Base-by-base conservation (phyloP, 2,888 invertebrate genomes). In the Lottia gigantea region DNA sequence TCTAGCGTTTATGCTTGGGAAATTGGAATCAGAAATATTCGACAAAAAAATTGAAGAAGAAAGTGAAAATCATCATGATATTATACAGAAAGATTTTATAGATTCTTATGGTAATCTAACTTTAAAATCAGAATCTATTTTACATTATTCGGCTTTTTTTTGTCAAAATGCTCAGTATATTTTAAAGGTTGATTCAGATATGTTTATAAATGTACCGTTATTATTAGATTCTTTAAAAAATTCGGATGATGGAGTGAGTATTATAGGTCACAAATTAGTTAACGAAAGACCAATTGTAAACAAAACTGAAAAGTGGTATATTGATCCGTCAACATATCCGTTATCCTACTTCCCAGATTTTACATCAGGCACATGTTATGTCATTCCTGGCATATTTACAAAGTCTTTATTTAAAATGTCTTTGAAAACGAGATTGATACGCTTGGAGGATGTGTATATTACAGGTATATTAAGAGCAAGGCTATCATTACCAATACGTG, bases 381-480 rank as follows among this genome's bases (percentile, higher is more conserved):
- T 90, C 1, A 93, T 94, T 2, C 94, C 93, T 70, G 91, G 92
- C 0, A 89, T 91, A 74, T 91, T 92, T 1, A 93, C 93, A 0
- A 83, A 85, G 23, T 89, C 89, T 25, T 84, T 96, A 66, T 90
- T 92, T 26, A 83, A 90, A 3, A 91, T 91, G 65, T 93, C 93
- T 0, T 92, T 92, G 80, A 89, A 87, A 11, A 88, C 91, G 16
- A 90, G 91, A 23, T 94, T 93, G 81, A 96, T 97, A 89, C 97
- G 96, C 96, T 95, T 97, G 73, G 96, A 97, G 84, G 96, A 97
- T 86, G 93, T 94, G 63, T 94, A 93, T 86, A 89, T 96, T 0
- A 96, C 96, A 0, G 96, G 96, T 1, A 90, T 95, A 65, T 88
- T 96, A 19, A 83, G 85, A 0, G 76, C 81, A 63, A 78, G 78